A percentile compares a stretch with the other conserved stretches of the same genome.
Conservation (phyloP, 2,797 vertebrate genomes). For the Leptatherina wallacei region DNA sequence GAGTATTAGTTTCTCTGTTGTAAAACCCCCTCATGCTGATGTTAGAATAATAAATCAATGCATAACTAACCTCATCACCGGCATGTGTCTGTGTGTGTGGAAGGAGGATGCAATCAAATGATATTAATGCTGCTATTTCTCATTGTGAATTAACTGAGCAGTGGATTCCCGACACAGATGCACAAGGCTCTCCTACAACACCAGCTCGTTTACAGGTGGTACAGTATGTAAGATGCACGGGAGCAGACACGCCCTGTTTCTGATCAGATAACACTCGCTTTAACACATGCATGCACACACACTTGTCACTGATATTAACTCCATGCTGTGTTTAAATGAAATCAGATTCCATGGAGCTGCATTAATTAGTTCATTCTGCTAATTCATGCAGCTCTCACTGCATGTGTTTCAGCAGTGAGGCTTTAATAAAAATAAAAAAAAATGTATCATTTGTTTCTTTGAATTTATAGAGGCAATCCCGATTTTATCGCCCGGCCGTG, state of each 20-base stretch:
- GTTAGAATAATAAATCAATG: slow-evolving; percentile 73
- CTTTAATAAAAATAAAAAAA: background rate
- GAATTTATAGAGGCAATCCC: background rate
- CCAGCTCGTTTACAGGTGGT: slow-evolving; percentile 14
- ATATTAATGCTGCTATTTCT: slow-evolving; percentile 83
- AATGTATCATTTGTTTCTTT: slow-evolving; percentile 4
- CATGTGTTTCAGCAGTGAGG: slow-evolving; percentile 25
- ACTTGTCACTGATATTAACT: slow-evolving; percentile 32
- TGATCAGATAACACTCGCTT: slow-evolving; percentile 35
- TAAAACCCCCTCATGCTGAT: background rate
- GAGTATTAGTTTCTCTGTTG: background rate
- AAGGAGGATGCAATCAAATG: slow-evolving; percentile 80
- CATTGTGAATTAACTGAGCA: slow-evolving; percentile 79
- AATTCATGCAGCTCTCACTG: slow-evolving; percentile 41
- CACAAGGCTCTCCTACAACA: slow-evolving; percentile 19
- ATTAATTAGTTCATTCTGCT: slow-evolving; percentile 52
- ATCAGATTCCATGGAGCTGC: slow-evolving; percentile 40
- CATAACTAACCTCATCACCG: slow-evolving; percentile 66
- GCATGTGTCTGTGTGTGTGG: background rate
- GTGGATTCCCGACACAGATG: slow-evolving; percentile 51
- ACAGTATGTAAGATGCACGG: background rate
- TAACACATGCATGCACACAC: slow-evolving; percentile 9
- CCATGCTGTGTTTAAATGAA: slow-evolving; percentile 44
- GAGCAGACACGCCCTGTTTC: slow-evolving; percentile 42
- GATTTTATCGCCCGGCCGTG: background rate